Evolutionary conservation across 2,113 vertebrate species (phyloP).

Genomic region (Eira barbara): DNA sequence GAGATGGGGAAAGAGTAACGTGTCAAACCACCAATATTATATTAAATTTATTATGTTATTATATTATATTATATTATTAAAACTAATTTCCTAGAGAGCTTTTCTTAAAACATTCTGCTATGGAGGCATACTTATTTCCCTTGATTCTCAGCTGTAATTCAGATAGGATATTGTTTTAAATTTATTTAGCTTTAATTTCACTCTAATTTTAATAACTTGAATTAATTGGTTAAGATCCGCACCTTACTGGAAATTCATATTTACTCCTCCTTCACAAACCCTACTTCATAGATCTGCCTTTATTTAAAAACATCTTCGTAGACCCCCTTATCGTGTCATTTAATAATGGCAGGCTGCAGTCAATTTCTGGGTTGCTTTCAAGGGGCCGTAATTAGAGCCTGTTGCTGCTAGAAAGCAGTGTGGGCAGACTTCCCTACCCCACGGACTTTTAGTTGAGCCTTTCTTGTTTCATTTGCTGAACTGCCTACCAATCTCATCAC

Average conservation of each 20-base stretch:
- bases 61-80: not conserved
- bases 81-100: not conserved
- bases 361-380: not conserved
- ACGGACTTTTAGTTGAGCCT: not conserved
- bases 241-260: not conserved
- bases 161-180: not conserved
- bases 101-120: not conserved
- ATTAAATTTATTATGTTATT: not conserved
- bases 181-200: not conserved
- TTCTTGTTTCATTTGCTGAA: constrained; percentile 37
- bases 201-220: not conserved
- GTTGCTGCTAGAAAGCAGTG: rapidly evolving
- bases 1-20: not conserved
- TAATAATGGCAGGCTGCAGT: not conserved
- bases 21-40: not conserved
- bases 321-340: not conserved
- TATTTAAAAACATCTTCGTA: not conserved
- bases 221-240: not conserved
- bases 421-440: not conserved
- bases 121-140: not conserved
- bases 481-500: not conserved
- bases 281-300: not conserved
- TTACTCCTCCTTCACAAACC: not conserved
- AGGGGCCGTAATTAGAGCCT: rapidly evolving
- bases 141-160: not conserved